Evolutionary conservation across 2,113 vertebrate species (phyloP).

Genomic region (Argyrosomus japonicus): DNA sequence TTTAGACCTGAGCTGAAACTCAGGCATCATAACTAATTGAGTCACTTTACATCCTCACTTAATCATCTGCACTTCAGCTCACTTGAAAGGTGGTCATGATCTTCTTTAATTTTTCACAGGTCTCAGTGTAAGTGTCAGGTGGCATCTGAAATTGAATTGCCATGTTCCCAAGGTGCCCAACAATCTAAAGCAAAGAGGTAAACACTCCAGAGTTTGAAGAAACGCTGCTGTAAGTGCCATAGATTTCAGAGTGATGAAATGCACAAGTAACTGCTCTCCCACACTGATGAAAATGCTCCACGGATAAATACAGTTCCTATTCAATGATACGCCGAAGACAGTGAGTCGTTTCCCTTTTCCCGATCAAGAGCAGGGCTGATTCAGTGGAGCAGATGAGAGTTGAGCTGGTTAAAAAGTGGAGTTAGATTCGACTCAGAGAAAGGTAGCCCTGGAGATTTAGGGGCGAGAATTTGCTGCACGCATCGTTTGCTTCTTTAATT

Average conservation of each 20-base stretch:
- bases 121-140: not conserved
- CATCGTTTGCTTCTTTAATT: slow-evolving; percentile 88
- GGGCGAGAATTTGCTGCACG: slow-evolving; percentile 81
- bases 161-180: slow-evolving; percentile 16
- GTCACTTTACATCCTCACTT: not conserved
- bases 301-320: slow-evolving; percentile 64
- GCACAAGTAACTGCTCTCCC: slow-evolving; percentile 41
- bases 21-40: not conserved
- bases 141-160: slow-evolving; percentile 29
- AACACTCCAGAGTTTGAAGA: slow-evolving; percentile 36
- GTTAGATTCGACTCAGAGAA: slow-evolving; percentile 77
- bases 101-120: not conserved
- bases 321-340: slow-evolving; percentile 56
- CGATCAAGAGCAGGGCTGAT: slow-evolving; percentile 38
- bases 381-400: slow-evolving; percentile 77
- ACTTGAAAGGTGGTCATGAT: slow-evolving; percentile 16
- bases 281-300: slow-evolving; percentile 45
- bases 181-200: slow-evolving; percentile 25
- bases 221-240: slow-evolving; percentile 16
- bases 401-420: slow-evolving; percentile 63
- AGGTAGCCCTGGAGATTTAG: slow-evolving; percentile 81
- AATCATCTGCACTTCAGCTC: slow-evolving; percentile 34
- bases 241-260: slow-evolving; percentile 55
- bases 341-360: slow-evolving; percentile 48
- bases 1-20: slow-evolving; percentile 1